phyloP scores from a whole-genome alignment of 2,797 vertebrate species.

The Sciaenops ocellatus region DNA sequence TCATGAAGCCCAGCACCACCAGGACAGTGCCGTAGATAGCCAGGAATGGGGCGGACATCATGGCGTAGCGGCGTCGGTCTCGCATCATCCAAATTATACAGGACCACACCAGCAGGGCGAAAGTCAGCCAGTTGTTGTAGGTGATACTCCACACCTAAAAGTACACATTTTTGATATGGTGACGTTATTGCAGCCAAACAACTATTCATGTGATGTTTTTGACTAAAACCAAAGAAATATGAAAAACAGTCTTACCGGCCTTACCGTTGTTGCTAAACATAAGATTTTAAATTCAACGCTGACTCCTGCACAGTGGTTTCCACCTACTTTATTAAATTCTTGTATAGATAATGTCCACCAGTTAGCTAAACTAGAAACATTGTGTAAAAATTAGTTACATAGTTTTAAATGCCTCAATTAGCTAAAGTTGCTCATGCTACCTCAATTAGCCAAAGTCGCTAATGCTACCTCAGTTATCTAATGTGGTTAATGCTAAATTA shows the following conservation, averaged over 20 bases:
- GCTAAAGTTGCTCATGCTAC: background rate
- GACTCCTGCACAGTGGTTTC: background rate
- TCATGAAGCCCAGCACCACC: constrained; percentile 83
- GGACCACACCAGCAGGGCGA: constrained; percentile 87
- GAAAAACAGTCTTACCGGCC: too few species aligned
- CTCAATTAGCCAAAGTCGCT: background rate
- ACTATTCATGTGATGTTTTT: too few species aligned
- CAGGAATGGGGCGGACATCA: constrained; percentile 90
- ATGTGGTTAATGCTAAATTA: constrained; percentile 3
- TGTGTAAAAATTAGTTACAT: background rate
- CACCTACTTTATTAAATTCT: background rate
- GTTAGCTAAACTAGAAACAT: background rate
- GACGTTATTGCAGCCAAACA: background rate
- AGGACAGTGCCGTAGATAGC: constrained; percentile 87
- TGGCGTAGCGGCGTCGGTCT: constrained; percentile 84
- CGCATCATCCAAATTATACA: constrained; percentile 86
- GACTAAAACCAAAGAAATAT: too few species aligned
- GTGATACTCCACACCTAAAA: constrained; percentile 86
- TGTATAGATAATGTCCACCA: background rate
- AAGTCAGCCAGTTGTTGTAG: constrained; percentile 86
- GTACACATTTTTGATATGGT: background rate
- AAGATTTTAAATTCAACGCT: background rate
- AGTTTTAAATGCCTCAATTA: background rate
- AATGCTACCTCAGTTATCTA: too few species aligned
- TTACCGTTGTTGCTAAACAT: too few species aligned